These are phyloP conservation scores for Leucophenga varia DNA, from an alignment of 1,140 invertebrate species.

Conservation along the genomic window DNA sequence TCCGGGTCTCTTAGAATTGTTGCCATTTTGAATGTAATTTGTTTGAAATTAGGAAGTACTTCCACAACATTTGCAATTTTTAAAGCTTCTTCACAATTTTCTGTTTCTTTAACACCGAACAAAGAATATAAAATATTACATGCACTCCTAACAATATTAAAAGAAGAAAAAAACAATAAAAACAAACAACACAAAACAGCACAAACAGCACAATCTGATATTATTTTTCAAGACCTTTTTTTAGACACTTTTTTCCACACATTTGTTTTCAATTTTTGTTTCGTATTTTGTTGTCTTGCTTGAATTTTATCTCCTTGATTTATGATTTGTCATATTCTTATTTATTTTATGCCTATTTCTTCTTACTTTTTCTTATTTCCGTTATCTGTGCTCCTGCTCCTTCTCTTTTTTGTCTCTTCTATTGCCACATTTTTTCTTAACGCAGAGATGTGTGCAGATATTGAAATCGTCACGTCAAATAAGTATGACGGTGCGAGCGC, in stretches of 20 bases:
- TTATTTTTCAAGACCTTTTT: no score
- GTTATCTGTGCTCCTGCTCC: conserved; percentile 36
- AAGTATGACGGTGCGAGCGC: conserved; percentile 82
- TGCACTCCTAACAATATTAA: no score
- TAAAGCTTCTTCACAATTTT: no score
- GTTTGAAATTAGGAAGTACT: no score
- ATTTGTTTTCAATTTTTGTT: conserved; percentile 13
- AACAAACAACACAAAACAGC: no score
- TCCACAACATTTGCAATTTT: no score
- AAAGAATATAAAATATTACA: no score
- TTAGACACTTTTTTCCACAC: conserved; percentile 1
- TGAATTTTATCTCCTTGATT: conserved; percentile 14
- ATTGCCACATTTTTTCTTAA: conserved; percentile 58
- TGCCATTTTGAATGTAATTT: no score
- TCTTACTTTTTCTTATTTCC: conserved; percentile 16
- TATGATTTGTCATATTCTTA: conserved; percentile 18
- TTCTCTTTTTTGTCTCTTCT: conserved; percentile 55
- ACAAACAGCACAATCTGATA: no score
- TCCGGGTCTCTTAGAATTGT: no score
- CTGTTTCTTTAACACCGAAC: no score
- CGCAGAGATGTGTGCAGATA: conserved; percentile 69
- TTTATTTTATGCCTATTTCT: conserved; percentile 17
- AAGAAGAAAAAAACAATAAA: no score
- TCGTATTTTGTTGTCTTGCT: conserved; percentile 13
- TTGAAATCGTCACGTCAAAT: conserved; percentile 82